These are phyloP conservation scores for Papilio aristodemus DNA, from an alignment of 1,140 invertebrate genomes.

Conservation along the genomic window DNA sequence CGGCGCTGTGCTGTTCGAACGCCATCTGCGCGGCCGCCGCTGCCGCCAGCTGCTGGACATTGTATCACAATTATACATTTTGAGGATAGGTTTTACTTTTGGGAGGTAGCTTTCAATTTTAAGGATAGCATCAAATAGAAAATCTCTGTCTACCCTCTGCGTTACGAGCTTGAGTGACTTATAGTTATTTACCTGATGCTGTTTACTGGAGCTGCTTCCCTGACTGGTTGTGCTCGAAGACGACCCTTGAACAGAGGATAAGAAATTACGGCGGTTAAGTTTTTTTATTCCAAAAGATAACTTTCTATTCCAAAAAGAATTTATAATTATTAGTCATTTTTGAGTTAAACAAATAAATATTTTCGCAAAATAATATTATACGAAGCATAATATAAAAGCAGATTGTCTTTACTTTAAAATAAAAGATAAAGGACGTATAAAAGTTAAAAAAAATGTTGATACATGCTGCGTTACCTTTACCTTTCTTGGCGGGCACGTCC, in stretches of 20 bases:
- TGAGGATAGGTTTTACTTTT: too few relatives aligned
- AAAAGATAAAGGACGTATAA: neutral
- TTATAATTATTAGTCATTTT: too few relatives aligned
- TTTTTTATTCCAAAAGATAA: too few relatives aligned
- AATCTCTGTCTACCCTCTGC: too few relatives aligned
- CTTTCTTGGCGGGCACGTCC: constrained; percentile 72
- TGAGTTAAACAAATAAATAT: too few relatives aligned
- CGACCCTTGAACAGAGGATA: constrained; percentile 51
- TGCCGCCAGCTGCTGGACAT: constrained; percentile 78
- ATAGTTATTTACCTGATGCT: constrained; percentile 61
- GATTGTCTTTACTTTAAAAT: too few relatives aligned
- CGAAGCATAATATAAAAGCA: too few relatives aligned
- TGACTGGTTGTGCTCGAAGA: constrained; percentile 69
- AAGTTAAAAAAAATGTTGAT: constrained; percentile 38
- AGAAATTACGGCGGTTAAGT: neutral
- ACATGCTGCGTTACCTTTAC: constrained; percentile 61
- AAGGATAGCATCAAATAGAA: too few relatives aligned
- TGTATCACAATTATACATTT: neutral
- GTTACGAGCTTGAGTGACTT: neutral
- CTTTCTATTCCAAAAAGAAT: too few relatives aligned
- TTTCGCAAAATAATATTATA: too few relatives aligned
- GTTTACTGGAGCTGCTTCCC: constrained; percentile 68
- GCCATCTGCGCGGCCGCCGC: constrained; percentile 81
- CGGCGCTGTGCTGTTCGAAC: constrained; percentile 85
- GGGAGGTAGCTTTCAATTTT: too few relatives aligned